Percentiles rank a stretch among this genome's conserved stretches.
Evolutionary conservation across 37 sponge, comb jelly and placozoan genomes (phyloP).

Genomic region (Beroe forskalii): DNA sequence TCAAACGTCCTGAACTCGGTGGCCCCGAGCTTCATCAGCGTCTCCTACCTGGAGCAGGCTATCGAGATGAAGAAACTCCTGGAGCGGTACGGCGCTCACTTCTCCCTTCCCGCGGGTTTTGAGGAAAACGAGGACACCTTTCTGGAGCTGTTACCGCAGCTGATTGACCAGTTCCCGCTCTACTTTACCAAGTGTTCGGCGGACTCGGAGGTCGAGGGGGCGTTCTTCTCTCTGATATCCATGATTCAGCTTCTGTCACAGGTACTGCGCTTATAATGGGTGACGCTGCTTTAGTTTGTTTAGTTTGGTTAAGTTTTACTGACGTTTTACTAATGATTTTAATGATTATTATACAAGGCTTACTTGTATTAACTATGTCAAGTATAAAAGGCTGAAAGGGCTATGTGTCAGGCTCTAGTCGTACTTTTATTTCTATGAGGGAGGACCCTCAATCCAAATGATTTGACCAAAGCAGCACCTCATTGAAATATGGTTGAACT

Average conservation of each 20-base stretch:
- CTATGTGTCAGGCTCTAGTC: no score
- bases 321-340: no score
- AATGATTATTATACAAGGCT: no score
- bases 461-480: no score
- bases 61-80: slow-evolving; percentile 8
- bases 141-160: slow-evolving; percentile 6
- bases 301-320: no score
- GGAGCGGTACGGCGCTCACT: background rate
- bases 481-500: no score
- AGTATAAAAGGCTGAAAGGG: no score
- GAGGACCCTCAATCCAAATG: no score
- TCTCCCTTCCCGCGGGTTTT: background rate
- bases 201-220: background rate
- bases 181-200: background rate
- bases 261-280: no score
- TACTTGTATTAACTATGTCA: no score
- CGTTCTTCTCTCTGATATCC: slow-evolving; percentile 49
- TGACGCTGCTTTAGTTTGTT: no score
- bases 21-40: slow-evolving; percentile 1
- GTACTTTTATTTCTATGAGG: no score
- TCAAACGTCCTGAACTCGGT: background rate
- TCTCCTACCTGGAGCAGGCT: slow-evolving; percentile 12
- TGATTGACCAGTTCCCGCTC: slow-evolving; percentile 10
- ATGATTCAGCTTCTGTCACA: slow-evolving; percentile 52
- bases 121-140: slow-evolving; percentile 29